Percentiles rank a stretch among this genome's conserved stretches.
phyloP scores from a whole-genome alignment of 2,113 vertebrate genomes.

The Ranitomeya imitator region DNA sequence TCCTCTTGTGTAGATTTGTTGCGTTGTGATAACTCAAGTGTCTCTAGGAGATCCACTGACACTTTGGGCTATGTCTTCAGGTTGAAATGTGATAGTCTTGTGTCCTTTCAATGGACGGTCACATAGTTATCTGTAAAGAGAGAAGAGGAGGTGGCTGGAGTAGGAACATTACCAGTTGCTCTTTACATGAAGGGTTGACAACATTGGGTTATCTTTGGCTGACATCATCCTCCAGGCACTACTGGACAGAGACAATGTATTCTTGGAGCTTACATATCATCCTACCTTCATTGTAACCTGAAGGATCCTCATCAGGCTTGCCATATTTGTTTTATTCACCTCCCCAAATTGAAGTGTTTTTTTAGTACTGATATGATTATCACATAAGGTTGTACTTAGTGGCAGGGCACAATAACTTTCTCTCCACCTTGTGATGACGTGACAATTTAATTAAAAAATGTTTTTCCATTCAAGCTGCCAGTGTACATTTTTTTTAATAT shows the following conservation, averaged over 20 bases:
- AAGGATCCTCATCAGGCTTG: neutral
- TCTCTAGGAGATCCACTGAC: slow-evolving; percentile 9
- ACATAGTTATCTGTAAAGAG: slow-evolving; percentile 28
- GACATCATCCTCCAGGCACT: neutral
- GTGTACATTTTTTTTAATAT: neutral
- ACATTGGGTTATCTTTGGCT: neutral
- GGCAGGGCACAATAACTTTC: neutral
- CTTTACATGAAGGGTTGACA: neutral
- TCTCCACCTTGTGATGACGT: neutral
- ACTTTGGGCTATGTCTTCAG: neutral
- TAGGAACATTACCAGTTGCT: slow-evolving; percentile 32
- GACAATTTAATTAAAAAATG: neutral
- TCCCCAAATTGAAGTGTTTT: neutral
- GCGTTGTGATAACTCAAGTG: neutral
- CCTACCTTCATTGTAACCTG: neutral
- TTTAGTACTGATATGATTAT: neutral
- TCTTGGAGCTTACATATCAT: neutral
- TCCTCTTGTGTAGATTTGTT: neutral
- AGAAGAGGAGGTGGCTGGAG: neutral
- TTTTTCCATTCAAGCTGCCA: neutral
- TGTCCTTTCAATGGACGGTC: slow-evolving; percentile 32
- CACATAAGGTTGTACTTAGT: neutral
- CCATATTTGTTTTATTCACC: slow-evolving; percentile 27
- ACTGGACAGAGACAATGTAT: neutral
- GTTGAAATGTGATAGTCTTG: slow-evolving; percentile 39